Percentiles rank a stretch among this genome's conserved stretches.
These are phyloP conservation scores for Xanthia togata DNA, from an alignment of 2,888 invertebrate genomes.

Conservation along the genomic window DNA sequence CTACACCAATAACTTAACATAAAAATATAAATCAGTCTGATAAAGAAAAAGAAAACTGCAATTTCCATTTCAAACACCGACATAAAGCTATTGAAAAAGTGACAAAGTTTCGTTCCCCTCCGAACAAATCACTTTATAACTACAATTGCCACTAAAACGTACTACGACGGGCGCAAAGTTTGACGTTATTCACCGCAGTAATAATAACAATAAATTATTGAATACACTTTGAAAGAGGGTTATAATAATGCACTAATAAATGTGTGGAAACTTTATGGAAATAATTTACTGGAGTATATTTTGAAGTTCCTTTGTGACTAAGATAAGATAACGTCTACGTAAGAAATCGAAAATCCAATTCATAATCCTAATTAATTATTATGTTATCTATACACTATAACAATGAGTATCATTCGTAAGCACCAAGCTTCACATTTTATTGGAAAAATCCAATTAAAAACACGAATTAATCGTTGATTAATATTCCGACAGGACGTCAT, in stretches of 20 bases:
- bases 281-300: background rate
- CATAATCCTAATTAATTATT: too few species aligned
- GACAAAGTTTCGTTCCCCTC: constrained; percentile 73
- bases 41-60: constrained; percentile 27
- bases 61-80: constrained; percentile 56
- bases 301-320: background rate
- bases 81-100: constrained; percentile 69
- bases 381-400: too few species aligned
- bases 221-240: constrained; percentile 9
- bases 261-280: constrained; percentile 20
- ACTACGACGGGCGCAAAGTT: constrained; percentile 73
- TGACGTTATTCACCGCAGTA: constrained; percentile 81
- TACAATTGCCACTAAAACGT: constrained; percentile 82
- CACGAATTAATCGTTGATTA: too few species aligned
- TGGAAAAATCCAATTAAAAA: too few species aligned
- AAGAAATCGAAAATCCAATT: too few species aligned
- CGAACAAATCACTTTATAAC: constrained; percentile 84
- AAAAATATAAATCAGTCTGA: constrained; percentile 16
- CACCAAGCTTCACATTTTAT: too few species aligned
- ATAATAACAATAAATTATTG: constrained; percentile 87
- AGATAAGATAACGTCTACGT: background rate
- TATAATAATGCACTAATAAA: constrained; percentile 40
- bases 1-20: background rate
- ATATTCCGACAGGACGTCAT: too few species aligned
- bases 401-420: too few species aligned